These are phyloP conservation scores for Astreopora myriophthalma DNA, from an alignment of 64 coral and sea anemone genomes.

Conservation along the genomic window DNA sequence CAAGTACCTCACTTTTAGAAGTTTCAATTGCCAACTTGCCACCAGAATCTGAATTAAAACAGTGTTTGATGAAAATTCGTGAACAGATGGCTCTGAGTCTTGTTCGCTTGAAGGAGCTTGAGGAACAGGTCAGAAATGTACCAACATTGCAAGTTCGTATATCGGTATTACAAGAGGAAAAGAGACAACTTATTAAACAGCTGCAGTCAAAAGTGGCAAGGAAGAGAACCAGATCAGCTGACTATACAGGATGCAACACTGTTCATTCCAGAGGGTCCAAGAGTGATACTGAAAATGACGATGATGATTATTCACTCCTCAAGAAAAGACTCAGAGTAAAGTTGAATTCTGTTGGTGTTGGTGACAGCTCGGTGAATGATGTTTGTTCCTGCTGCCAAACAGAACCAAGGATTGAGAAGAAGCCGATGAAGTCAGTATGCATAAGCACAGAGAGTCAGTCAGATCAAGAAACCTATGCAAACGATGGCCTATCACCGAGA, in stretches of 20 bases:
- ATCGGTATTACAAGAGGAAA: conserved; percentile 97
- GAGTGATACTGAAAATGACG: conserved; percentile 92
- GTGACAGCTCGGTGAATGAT: conserved; percentile 59
- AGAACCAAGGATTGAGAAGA: not conserved
- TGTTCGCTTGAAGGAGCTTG: conserved; percentile 82
- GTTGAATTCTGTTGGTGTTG: conserved; percentile 78
- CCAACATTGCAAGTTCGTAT: conserved; percentile 94
- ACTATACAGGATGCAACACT: conserved; percentile 60
- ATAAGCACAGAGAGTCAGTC: not conserved
- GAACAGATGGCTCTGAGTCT: conserved; percentile 92
- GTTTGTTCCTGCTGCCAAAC: conserved; percentile 4
- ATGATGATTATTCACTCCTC: conserved; percentile 73
- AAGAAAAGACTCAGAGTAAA: conserved; percentile 71
- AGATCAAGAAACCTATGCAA: not conserved
- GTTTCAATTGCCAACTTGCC: conserved; percentile 86
- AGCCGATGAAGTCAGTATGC: not conserved
- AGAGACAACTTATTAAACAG: conserved; percentile 87
- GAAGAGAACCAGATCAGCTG: conserved; percentile 68
- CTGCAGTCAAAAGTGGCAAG: conserved; percentile 66
- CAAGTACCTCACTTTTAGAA: conserved; percentile 69
- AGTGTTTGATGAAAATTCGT: conserved; percentile 77
- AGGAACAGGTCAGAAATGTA: conserved; percentile 87
- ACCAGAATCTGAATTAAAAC: conserved; percentile 82
- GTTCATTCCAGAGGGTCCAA: conserved; percentile 64
- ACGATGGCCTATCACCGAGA: not conserved